A percentile compares a stretch with the other conserved stretches of the same genome.
These are phyloP conservation scores for Harmothoe impar DNA, from an alignment of 2,888 invertebrate species.

Conservation along the genomic window DNA sequence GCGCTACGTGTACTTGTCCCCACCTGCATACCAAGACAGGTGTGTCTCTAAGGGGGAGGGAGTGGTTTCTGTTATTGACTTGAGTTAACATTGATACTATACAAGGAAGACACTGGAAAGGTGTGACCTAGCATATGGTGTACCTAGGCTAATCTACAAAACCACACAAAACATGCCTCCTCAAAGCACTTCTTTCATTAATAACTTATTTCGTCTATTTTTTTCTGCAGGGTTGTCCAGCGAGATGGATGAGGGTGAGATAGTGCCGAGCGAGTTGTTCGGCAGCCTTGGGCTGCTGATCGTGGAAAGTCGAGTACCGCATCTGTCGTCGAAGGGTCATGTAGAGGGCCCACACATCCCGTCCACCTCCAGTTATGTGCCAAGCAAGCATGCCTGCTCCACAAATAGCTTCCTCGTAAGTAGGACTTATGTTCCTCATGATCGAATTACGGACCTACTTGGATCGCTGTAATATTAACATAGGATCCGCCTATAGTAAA, in stretches of 20 bases:
- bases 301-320: slow-evolving; percentile 86
- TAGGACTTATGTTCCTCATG: slow-evolving; percentile 1
- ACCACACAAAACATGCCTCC: neutral
- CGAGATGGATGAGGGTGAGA: slow-evolving; percentile 72
- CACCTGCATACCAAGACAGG: too few relatives aligned
- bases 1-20: too few relatives aligned
- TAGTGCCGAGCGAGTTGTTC: slow-evolving; percentile 85
- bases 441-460: neutral
- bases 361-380: slow-evolving; percentile 80
- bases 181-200: too few relatives aligned
- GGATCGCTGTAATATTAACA: too few relatives aligned
- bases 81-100: too few relatives aligned
- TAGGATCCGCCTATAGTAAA: too few relatives aligned
- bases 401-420: slow-evolving; percentile 76
- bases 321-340: slow-evolving; percentile 86
- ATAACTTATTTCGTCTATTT: neutral
- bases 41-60: too few relatives aligned
- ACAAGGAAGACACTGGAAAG: too few relatives aligned
- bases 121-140: too few relatives aligned
- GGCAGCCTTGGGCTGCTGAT: slow-evolving; percentile 87
- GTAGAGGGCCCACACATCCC: slow-evolving; percentile 89
- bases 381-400: slow-evolving; percentile 80
- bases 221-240: neutral
- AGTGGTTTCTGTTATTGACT: too few relatives aligned
- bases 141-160: too few relatives aligned